Evolutionary conservation across 2,888 invertebrate genomes (phyloP).

Genomic region (Platycheirus rosarum): DNA sequence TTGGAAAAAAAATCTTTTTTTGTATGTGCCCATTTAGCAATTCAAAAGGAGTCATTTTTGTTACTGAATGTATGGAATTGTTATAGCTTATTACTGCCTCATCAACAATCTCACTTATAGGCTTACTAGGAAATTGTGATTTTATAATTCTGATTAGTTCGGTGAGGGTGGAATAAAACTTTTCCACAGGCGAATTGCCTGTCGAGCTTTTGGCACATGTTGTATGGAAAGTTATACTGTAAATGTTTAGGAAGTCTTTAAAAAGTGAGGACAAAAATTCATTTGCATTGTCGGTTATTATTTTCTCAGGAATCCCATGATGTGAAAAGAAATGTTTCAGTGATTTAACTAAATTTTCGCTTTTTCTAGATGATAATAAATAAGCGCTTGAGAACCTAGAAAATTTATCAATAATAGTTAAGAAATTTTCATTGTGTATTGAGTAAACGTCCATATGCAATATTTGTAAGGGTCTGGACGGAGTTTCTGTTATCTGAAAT

Average conservation of each 20-base stretch:
- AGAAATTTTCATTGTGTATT: too few relatives aligned
- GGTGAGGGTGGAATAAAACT: conserved; percentile 52
- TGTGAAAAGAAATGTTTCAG: too few relatives aligned
- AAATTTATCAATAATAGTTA: too few relatives aligned
- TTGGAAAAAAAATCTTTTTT: too few relatives aligned
- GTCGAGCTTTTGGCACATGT: conserved; percentile 36
- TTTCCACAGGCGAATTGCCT: conserved; percentile 57
- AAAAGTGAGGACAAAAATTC: conserved; percentile 42
- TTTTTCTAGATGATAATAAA: too few relatives aligned
- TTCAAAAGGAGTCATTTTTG: conserved; percentile 56
- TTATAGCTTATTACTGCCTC: conserved; percentile 50
- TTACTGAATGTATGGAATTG: conserved; percentile 46
- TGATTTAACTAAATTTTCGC: too few relatives aligned
- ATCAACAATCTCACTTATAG: conserved; percentile 35
- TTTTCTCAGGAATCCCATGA: conserved; percentile 15
- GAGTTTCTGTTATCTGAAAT: too few relatives aligned
- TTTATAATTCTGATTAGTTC: conserved; percentile 52
- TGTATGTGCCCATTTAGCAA: too few relatives aligned
- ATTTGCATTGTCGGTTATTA: conserved; percentile 22
- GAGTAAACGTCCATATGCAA: too few relatives aligned
- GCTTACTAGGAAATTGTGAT: background rate
- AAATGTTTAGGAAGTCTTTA: conserved; percentile 16
- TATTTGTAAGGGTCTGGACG: too few relatives aligned
- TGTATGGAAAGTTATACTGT: conserved; percentile 26
- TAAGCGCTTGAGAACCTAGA: too few relatives aligned